phyloP scores from a whole-genome alignment of 2,888 invertebrate species.

The Eretmocerus hayati region DNA sequence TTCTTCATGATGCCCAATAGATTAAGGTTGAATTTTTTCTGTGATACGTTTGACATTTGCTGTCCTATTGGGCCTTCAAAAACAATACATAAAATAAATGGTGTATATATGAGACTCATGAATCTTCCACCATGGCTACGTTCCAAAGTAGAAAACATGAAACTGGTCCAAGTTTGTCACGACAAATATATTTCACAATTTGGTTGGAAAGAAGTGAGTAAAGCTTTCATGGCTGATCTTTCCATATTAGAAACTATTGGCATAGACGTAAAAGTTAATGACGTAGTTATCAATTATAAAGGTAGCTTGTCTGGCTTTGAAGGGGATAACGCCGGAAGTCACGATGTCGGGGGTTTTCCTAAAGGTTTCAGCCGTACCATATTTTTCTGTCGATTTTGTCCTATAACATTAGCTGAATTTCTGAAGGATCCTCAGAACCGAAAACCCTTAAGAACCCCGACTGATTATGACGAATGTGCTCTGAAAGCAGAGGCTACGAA shows the following conservation, averaged over 20 bases:
- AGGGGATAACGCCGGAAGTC: conserved; percentile 8
- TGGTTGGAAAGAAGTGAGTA: conserved; percentile 1
- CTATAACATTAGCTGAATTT: too few relatives aligned
- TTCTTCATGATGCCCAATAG: background rate
- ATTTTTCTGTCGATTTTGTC: conserved; percentile 4
- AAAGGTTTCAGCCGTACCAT: conserved; percentile 1
- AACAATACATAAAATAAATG: conserved; percentile 29
- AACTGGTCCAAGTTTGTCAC: conserved; percentile 27
- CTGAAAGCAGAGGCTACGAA: too few relatives aligned
- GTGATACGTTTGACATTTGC: conserved; percentile 31
- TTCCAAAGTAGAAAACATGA: conserved; percentile 26
- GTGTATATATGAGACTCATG: conserved; percentile 26
- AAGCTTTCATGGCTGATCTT: background rate
- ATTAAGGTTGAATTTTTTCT: conserved; percentile 25
- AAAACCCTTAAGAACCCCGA: conserved; percentile 1
- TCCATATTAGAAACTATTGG: conserved; percentile 2
- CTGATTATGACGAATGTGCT: background rate
- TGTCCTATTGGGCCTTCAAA: conserved; percentile 29
- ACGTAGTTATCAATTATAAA: background rate
- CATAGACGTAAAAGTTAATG: background rate
- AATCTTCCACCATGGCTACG: conserved; percentile 27
- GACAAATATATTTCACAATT: conserved; percentile 18
- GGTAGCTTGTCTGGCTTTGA: background rate
- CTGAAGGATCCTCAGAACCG: background rate
- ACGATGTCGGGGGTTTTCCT: conserved; percentile 8